Evolutionary conservation across 2,797 vertebrate species (phyloP), one percentile per base, ranked within the genome.

Genomic region (Acanthurus lineatus): DNA sequence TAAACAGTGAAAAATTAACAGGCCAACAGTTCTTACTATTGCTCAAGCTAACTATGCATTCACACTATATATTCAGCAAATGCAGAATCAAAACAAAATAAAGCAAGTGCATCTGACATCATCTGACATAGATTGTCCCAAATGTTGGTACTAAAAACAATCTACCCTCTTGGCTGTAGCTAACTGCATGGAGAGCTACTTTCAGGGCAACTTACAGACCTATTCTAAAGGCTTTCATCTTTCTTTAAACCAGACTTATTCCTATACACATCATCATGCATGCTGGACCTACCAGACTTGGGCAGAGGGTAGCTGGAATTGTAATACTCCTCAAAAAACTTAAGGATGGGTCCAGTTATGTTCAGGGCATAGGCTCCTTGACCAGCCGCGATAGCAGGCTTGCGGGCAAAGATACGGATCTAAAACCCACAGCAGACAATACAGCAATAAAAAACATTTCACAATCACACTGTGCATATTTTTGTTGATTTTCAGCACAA

Each of bases 341-440:
- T 79, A 6, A 99, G 95, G 88, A 99, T 99, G 52, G 14, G 70
- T 57, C 96, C 94, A 0, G 97, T 99, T 73, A 89, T 92, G 0
- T 0, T 81, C 0, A 97, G 93, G 0, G 98, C 96, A 0, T 99
- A 99, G 0, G 0, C 0, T 3, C 96, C 96, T 12, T 99, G 97
- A 0, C 48, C 77, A 0, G 89, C 89, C 0, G 0, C 0, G 0
- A 97, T 97, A 15, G 97, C 96, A 0, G 86, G 22, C 9, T 84
- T 93, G 14, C 97, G 96, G 15, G 97, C 97, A 89, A 94, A 99
- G 90, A 99, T 97, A 15, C 96, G 92, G 58, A 98, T 96, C 98
- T 99, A 35, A 88, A 56, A 76, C 2, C 22, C 44, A 77, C 1
- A 73, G 51, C 6, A 74, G 2, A 72, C n/a, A 81, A 45, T 6